Conservation (phyloP, 2,113 vertebrate species). For the Puma concolor region DNA sequence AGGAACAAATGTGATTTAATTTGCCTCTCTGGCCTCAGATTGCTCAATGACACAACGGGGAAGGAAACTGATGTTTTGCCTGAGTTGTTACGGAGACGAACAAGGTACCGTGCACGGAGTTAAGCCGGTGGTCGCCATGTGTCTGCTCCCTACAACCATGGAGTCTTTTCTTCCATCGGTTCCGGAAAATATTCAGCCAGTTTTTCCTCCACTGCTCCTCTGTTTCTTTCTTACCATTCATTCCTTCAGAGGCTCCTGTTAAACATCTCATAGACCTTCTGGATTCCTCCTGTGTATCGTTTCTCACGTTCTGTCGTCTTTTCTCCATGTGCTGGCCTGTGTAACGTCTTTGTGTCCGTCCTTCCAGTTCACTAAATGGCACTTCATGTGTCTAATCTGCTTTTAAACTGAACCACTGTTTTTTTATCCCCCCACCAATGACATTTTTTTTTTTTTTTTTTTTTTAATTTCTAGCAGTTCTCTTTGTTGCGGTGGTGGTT, state of each 20-base stretch:
- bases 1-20: neutral
- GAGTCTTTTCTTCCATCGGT: neutral
- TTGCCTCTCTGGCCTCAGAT: neutral
- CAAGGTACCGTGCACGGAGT: neutral
- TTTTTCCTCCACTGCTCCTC: neutral
- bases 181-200: neutral
- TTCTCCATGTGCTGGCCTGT: neutral
- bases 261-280: neutral
- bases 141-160: neutral
- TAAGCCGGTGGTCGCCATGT: too few relatives aligned
- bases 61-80: neutral
- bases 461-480: neutral
- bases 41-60: neutral
- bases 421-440: neutral
- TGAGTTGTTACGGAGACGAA: neutral
- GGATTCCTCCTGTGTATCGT: fast-evolving
- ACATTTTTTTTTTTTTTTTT: neutral
- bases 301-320: neutral
- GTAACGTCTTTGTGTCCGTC: neutral
- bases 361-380: neutral
- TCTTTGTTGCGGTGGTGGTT: neutral
- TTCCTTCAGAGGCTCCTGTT: neutral
- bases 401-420: neutral
- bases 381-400: neutral
- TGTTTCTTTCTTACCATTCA: neutral